Evolutionary conservation across 2,797 vertebrate genomes (phyloP).

Genomic region (Saxicola maurus): DNA sequence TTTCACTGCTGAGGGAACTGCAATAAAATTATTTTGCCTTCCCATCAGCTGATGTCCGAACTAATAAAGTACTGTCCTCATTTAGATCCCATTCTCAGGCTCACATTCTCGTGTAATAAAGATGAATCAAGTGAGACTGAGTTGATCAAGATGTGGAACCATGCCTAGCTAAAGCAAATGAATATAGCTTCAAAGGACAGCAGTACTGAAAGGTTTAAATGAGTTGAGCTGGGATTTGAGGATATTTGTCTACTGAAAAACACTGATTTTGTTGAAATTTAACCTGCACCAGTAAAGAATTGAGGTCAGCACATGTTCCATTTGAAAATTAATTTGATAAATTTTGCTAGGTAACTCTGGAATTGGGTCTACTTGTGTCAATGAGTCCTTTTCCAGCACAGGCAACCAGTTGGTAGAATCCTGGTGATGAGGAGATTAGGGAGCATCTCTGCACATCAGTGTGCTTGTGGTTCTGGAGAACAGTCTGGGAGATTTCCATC

Average conservation of each 20-base stretch:
- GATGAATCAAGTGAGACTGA: not conserved
- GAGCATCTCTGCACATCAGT: not conserved
- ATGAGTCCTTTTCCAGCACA: not conserved
- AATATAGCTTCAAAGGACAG: not conserved
- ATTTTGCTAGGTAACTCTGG: not conserved
- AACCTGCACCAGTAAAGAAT: not conserved
- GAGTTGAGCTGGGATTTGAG: not conserved
- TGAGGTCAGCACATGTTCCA: not conserved
- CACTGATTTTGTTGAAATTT: not conserved
- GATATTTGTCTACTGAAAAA: not conserved
- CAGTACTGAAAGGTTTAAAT: not conserved
- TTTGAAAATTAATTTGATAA: not conserved
- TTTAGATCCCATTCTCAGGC: not conserved
- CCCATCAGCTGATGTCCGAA: not conserved
- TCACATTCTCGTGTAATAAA: not conserved
- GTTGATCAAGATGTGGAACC: not conserved
- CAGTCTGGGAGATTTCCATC: not conserved
- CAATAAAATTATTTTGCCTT: not conserved
- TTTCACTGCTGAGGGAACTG: not conserved
- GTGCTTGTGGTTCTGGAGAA: not conserved
- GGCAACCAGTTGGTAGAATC: accelerated
- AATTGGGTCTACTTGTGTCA: not conserved
- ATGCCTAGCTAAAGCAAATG: not conserved
- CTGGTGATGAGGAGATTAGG: not conserved
- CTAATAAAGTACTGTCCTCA: not conserved